These are phyloP conservation scores for Ormyrus rosae DNA, from an alignment of 2,888 invertebrate genomes.

Conservation along the genomic window DNA sequence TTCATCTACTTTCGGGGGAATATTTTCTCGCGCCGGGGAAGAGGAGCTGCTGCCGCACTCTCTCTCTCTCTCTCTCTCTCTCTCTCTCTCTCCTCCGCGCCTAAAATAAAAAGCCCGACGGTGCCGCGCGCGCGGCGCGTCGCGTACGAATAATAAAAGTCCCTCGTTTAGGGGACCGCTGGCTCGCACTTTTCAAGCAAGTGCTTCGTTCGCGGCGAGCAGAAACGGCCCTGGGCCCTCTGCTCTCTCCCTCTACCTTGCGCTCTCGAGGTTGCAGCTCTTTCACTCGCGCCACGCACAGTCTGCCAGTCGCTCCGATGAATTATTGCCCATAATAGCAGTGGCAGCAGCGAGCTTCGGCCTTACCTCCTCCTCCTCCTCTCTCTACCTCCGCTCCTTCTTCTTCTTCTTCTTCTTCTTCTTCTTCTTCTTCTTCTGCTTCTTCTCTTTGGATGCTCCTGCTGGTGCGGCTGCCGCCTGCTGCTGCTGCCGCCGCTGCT, in stretches of 20 bases:
- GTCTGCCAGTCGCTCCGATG: conserved; percentile 74
- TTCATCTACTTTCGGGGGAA: conserved; percentile 42
- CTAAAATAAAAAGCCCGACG: too few relatives aligned
- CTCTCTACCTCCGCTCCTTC: conserved; percentile 3
- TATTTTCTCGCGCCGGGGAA: conserved; percentile 6
- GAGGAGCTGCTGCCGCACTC: too few relatives aligned
- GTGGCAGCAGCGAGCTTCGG: conserved; percentile 71
- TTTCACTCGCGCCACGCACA: conserved; percentile 67
- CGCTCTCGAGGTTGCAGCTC: conserved; percentile 40
- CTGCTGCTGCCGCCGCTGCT: neutral
- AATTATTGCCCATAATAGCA: conserved; percentile 76
- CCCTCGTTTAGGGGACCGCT: conserved; percentile 28
- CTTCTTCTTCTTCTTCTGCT: conserved; percentile 42
- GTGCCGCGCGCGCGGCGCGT: neutral
- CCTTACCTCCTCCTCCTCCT: conserved; percentile 57
- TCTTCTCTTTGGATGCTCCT: neutral
- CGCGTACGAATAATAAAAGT: conserved; percentile 36
- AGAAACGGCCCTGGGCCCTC: conserved; percentile 40
- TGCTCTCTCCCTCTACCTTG: conserved; percentile 13
- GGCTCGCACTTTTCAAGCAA: conserved; percentile 26
- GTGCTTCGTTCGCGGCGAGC: neutral
- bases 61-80: neutral
- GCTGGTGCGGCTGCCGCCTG: conserved; percentile 1
- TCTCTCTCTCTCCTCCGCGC: neutral
- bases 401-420: conserved; percentile 35